A percentile compares a stretch with the other conserved stretches of the same genome.
Evolutionary conservation across 2,797 vertebrate species (phyloP).

Genomic region (Coregonus ussuriensis): DNA sequence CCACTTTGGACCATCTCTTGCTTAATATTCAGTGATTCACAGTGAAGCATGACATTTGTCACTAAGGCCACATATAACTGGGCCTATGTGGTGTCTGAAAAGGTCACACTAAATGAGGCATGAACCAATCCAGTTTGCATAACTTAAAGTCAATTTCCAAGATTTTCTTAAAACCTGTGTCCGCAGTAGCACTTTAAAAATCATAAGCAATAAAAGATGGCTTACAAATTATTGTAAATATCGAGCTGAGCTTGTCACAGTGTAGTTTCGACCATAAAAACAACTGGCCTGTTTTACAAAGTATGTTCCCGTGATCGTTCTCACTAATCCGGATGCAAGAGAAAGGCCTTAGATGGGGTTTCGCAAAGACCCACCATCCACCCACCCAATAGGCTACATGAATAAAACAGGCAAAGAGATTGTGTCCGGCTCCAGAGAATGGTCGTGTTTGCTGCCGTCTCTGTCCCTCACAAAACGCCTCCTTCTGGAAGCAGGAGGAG

Average conservation of each 20-base stretch:
- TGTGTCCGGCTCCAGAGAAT: not conserved
- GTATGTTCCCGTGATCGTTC: not conserved
- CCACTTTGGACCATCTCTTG: not conserved
- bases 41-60: constrained; percentile 12
- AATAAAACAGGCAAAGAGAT: not conserved
- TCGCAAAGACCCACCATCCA: not conserved
- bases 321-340: not conserved
- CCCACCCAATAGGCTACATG: not conserved
- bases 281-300: not conserved
- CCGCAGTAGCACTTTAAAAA: not conserved
- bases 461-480: not conserved
- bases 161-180: constrained; percentile 21
- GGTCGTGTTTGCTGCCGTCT: not conserved
- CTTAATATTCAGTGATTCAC: constrained; percentile 5
- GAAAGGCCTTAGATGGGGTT: not conserved
- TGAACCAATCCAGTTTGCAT: constrained; percentile 34
- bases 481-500: not conserved
- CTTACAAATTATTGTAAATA: not conserved
- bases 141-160: constrained; percentile 11
- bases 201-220: not conserved
- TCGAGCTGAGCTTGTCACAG: too few relatives aligned
- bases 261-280: not conserved
- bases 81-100: constrained; percentile 20
- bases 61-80: constrained; percentile 20
- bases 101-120: constrained; percentile 30